Conservation (phyloP, 1,140 invertebrate genomes). For the Pseudobourletiella spinata region DNA sequence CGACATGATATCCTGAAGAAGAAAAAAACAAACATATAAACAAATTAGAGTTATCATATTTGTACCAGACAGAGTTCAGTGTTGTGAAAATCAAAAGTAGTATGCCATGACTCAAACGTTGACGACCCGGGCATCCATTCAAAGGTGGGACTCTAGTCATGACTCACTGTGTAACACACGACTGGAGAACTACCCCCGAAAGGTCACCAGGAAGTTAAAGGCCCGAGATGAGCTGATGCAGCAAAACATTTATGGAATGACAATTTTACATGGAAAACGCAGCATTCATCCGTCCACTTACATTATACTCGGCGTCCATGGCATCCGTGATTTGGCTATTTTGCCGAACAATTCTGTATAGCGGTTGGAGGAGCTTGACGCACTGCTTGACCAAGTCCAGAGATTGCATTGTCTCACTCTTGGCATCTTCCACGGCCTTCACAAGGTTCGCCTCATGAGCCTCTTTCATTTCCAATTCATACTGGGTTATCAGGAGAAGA, state of each 20-base stretch:
- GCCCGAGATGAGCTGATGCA: not conserved
- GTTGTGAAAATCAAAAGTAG: not conserved
- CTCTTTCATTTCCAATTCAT: not conserved
- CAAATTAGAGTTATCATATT: not conserved
- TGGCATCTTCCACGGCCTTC: not conserved
- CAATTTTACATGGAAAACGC: not conserved
- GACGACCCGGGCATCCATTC: not conserved
- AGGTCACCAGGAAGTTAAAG: not conserved
- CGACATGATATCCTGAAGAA: not conserved
- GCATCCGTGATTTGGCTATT: not conserved
- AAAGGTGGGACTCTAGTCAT: conserved; percentile 6
- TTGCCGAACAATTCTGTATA: conserved; percentile 4
- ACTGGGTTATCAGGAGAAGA: not conserved
- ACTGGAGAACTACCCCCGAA: not conserved
- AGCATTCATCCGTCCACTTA: too few relatives aligned
- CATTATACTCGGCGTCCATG: not conserved
- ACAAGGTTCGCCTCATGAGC: not conserved
- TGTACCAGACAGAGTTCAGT: not conserved
- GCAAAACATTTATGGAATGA: not conserved
- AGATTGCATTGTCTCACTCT: not conserved
- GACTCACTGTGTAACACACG: not conserved
- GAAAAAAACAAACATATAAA: not conserved
- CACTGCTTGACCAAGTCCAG: not conserved
- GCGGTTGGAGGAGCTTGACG: not conserved
- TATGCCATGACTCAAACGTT: not conserved